Percentiles rank a stretch among this genome's conserved stretches.
Conservation (phyloP, 2,888 invertebrate species). For the Herminia tarsipennalis region DNA sequence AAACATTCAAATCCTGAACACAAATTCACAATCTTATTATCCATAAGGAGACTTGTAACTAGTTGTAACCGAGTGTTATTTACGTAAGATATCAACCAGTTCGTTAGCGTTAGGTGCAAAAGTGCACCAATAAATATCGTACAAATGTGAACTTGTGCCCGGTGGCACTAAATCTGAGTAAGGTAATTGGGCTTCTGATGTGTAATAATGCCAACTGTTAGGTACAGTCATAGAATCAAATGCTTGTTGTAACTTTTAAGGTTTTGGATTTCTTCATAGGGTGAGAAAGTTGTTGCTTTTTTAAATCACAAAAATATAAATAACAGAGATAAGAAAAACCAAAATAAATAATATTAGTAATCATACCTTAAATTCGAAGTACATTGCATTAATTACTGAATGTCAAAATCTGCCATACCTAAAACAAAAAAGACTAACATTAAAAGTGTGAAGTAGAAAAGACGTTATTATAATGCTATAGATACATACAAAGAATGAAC, state of each 20-base stretch:
- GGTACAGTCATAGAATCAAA: not conserved
- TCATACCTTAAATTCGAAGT: not conserved
- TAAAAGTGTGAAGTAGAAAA: not conserved
- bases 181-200: slow-evolving; percentile 52
- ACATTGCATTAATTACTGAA: not conserved
- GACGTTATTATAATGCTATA: slow-evolving; percentile 15
- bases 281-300: not conserved
- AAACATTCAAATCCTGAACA: not conserved
- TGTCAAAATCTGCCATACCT: slow-evolving; percentile 8
- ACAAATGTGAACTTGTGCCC: slow-evolving; percentile 52
- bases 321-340: not conserved
- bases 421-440: slow-evolving; percentile 6
- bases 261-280: too few species aligned
- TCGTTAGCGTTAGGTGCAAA: slow-evolving; percentile 60
- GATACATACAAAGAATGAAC: slow-evolving; percentile 43
- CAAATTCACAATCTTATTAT: slow-evolving; percentile 21
- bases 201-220: slow-evolving; percentile 25
- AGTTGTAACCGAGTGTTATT: slow-evolving; percentile 38
- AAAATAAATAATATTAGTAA: not conserved
- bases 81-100: slow-evolving; percentile 48
- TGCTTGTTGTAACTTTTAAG: not conserved
- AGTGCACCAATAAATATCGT: slow-evolving; percentile 58
- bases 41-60: slow-evolving; percentile 32
- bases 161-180: slow-evolving; percentile 45
- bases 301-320: too few species aligned